Evolutionary conservation across 2,888 invertebrate genomes (phyloP).

Genomic region (Siphlonurus alternatus): DNA sequence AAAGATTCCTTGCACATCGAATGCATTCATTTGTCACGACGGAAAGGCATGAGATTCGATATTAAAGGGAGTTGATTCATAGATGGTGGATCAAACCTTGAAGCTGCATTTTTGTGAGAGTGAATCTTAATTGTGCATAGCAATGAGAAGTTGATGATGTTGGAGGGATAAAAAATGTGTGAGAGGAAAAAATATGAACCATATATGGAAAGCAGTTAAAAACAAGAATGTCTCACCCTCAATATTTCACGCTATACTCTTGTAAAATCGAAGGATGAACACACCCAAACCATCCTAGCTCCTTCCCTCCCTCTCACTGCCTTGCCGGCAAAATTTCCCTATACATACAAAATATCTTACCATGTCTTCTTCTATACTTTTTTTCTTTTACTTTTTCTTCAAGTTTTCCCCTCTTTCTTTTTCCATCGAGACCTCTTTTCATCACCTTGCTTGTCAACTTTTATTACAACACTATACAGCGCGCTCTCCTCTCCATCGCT

Average conservation of each 20-base stretch:
- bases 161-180: neutral
- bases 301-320: neutral
- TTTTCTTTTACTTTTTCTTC: neutral
- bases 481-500: neutral
- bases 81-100: no score
- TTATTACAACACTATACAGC: neutral
- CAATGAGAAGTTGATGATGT: neutral
- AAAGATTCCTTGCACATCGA: neutral
- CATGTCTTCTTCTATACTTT: neutral
- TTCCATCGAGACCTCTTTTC: conserved; percentile 3
- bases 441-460: conserved; percentile 4
- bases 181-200: neutral
- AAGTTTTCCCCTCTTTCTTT: neutral
- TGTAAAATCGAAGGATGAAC: neutral
- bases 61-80: neutral
- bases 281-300: no score
- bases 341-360: neutral
- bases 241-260: neutral
- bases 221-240: neutral
- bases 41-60: neutral
- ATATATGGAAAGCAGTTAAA: neutral
- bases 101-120: neutral
- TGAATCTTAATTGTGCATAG: conserved; percentile 2
- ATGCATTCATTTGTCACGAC: neutral
- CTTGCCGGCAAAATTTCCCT: neutral